Percentiles rank a stretch among this genome's conserved stretches.
Conservation (phyloP, 2,113 vertebrate genomes). For the Burhinus bistriatus region DNA sequence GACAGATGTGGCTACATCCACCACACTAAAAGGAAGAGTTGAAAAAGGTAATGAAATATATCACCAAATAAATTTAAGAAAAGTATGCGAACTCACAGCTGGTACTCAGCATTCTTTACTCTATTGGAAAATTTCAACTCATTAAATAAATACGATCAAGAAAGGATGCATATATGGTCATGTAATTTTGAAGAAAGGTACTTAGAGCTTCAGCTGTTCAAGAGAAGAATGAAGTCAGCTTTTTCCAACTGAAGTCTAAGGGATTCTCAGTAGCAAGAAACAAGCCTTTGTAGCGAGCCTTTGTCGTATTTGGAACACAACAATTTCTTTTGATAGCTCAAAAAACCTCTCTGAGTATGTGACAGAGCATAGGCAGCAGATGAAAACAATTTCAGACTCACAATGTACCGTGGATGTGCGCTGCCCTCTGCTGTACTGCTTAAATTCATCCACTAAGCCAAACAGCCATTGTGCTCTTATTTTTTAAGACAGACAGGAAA, state of each 20-base stretch:
- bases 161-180: background rate
- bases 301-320: background rate
- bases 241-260: background rate
- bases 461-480: background rate
- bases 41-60: background rate
- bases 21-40: background rate
- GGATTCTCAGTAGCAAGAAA: background rate
- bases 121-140: background rate
- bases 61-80: background rate
- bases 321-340: background rate
- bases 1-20: background rate
- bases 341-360: background rate
- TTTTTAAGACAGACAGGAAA: background rate
- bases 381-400: background rate
- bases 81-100: background rate
- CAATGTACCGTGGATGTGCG: background rate
- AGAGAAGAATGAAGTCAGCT: background rate
- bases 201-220: background rate
- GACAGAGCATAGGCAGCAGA: background rate
- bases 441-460: background rate
- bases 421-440: slow-evolving; percentile 68
- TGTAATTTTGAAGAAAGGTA: background rate
- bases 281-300: background rate
- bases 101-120: background rate
- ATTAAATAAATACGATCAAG: background rate